Base-by-base conservation (phyloP, 2,797 vertebrate species). In the Paramormyrops hopkinsi region DNA sequence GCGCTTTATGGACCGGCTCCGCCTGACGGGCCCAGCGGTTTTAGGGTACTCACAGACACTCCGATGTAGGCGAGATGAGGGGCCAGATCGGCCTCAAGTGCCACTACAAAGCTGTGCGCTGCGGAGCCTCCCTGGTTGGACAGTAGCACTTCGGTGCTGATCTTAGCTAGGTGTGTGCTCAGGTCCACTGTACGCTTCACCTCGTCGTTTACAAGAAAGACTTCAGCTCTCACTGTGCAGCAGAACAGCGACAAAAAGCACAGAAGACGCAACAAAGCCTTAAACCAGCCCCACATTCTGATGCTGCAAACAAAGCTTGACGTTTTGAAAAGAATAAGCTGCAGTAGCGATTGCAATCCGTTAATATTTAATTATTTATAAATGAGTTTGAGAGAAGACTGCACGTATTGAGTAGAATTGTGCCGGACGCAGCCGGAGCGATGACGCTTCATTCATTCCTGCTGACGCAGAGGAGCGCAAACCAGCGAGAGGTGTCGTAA, bases 91-190 rank as follows among this genome's bases (percentile, higher is more conserved):
- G 96, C 95, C 90, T 99, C 98, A 91, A 99, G 94, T 0, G 96
- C 97, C 86, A 99, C 89, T 0, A 96, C 91, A 92, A 99, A 99
- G 90, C 94, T 92, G 0, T 95, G 90, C n/a, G 94, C 97, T 0
- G 96, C 92, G 0, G 96, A 90, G 73, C 94, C 92, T 14, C 97
- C 97, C 85, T 95, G 92, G 90, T 99, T 98, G 37, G 93, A 94
- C 62, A 99, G 92, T 62, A 95, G 95, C 46, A 99, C 94, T 90
- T 99, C 98, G 7, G 96, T 93, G 41, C 97, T 97, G 90, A 98
- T 96, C 92, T 99, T 99, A 54, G 98, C 98, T 89, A 99, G 93
- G 93, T 99, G 98, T 11, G 97, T 97, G 94, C 97, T 95, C 89
- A 99, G 94, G 89, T 99, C 98, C 93, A 99, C 95, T 0, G 97